Evolutionary conservation across 2,113 vertebrate genomes (phyloP).

Genomic region (Mesoclemmys tuberculata): DNA sequence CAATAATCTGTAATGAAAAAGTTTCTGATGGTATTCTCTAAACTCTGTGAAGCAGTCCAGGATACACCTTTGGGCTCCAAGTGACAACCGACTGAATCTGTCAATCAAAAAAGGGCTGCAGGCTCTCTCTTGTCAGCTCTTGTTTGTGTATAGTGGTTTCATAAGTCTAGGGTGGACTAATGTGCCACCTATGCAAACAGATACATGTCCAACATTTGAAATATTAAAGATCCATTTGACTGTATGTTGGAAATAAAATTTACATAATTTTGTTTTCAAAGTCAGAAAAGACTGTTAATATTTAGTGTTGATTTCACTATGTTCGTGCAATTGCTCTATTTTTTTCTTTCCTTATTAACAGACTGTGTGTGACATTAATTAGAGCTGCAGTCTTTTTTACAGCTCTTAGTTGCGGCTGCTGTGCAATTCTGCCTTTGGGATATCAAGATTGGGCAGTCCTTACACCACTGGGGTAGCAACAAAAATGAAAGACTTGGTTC

Average conservation of each 20-base stretch:
- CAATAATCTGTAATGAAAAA: background rate
- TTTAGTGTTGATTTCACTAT: background rate
- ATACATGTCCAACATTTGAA: constrained; percentile 5
- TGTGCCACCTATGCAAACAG: constrained; percentile 28
- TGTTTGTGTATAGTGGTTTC: constrained; percentile 52
- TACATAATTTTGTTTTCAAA: background rate
- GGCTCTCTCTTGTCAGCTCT: constrained; percentile 64
- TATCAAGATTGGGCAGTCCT: background rate
- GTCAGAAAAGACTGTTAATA: background rate
- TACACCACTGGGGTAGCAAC: background rate
- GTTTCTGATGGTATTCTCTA: background rate
- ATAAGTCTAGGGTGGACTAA: background rate
- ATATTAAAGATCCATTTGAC: background rate
- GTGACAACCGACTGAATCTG: constrained; percentile 36
- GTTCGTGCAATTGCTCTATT: background rate
- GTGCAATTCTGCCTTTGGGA: background rate
- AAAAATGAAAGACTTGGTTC: background rate
- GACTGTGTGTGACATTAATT: background rate
- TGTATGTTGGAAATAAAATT: constrained; percentile 30
- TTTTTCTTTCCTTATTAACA: background rate
- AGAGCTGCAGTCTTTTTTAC: background rate
- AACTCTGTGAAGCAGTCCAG: constrained; percentile 23
- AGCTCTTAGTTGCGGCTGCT: background rate
- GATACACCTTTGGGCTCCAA: constrained; percentile 53
- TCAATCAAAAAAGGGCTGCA: constrained; percentile 39